phyloP scores from a whole-genome alignment of 2,888 invertebrate genomes.

The Tetramorium bicarinatum region DNA sequence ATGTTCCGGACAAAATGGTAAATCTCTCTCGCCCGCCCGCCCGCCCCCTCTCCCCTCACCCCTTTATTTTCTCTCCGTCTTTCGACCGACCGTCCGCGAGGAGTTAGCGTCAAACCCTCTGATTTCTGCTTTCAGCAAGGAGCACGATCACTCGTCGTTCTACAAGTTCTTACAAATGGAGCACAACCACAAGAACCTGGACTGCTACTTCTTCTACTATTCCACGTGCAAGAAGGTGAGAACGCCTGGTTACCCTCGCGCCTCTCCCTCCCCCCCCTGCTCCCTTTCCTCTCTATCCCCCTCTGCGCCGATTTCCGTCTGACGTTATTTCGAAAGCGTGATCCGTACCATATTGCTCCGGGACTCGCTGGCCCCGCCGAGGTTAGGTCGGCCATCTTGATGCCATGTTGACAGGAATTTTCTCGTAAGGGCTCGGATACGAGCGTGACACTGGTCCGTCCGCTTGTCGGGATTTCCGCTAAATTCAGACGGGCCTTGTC shows the following conservation, averaged over 20 bases:
- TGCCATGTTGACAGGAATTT: constrained; percentile 67
- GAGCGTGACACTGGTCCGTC: neutral
- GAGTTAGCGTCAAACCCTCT: neutral
- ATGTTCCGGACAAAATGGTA: constrained; percentile 84
- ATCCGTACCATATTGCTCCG: constrained; percentile 75
- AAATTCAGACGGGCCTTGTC: neutral
- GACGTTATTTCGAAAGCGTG: neutral
- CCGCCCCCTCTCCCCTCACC: neutral
- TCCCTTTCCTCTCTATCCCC: too few species aligned
- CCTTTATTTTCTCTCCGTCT: neutral
- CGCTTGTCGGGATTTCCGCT: neutral
- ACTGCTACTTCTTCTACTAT: constrained; percentile 96
- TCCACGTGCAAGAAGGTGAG: constrained; percentile 94
- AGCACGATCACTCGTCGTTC: constrained; percentile 85
- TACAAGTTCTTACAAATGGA: constrained; percentile 88
- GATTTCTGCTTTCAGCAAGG: constrained; percentile 81
- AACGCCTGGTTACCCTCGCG: constrained; percentile 61
- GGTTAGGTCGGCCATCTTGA: constrained; percentile 84
- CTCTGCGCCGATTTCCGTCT: neutral
- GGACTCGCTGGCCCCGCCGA: constrained; percentile 64
- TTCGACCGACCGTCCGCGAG: neutral
- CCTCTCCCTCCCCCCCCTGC: too few species aligned
- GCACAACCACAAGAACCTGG: constrained; percentile 92
- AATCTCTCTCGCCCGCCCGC: constrained; percentile 57
- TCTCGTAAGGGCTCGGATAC: constrained; percentile 50